Evolutionary conservation across 2,113 vertebrate genomes (phyloP).

Genomic region (Ptychochromis oligacanthus): DNA sequence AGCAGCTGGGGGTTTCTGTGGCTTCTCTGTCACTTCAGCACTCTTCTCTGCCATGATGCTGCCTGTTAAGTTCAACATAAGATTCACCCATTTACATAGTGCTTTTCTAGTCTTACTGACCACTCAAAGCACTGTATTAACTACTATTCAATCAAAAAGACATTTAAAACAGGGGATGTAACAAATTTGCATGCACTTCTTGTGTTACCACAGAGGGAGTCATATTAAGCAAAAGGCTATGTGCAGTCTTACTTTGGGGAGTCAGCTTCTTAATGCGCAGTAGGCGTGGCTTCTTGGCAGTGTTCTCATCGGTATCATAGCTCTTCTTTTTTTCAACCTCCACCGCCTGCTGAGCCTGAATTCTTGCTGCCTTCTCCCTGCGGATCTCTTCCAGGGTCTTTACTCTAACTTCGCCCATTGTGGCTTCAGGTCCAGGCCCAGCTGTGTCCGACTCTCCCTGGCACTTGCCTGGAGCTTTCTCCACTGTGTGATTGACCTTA

Average conservation of each 20-base stretch:
- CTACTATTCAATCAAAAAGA: not conserved
- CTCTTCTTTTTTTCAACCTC: slow-evolving; percentile 31
- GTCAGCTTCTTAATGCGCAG: slow-evolving; percentile 73
- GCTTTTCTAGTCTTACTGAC: not conserved
- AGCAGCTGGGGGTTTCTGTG: not conserved
- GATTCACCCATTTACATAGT: not conserved
- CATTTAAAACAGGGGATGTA: not conserved
- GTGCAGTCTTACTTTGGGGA: slow-evolving; percentile 68
- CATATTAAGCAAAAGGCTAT: not conserved
- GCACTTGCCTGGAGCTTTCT: slow-evolving; percentile 18
- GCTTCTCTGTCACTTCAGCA: slow-evolving; percentile 32
- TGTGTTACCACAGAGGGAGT: not conserved
- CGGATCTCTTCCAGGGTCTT: slow-evolving; percentile 96
- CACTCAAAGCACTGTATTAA: not conserved
- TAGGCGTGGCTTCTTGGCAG: slow-evolving; percentile 60
- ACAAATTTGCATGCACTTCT: not conserved
- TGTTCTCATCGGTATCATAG: slow-evolving; percentile 18
- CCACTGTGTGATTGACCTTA: not conserved
- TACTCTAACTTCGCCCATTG: slow-evolving; percentile 75
- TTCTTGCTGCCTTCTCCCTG: slow-evolving; percentile 87
- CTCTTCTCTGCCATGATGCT: slow-evolving; percentile 35
- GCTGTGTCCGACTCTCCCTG: not conserved
- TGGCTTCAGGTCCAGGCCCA: not conserved
- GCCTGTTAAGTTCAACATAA: slow-evolving; percentile 31
- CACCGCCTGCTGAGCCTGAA: slow-evolving; percentile 69